Evolutionary conservation across 1,140 invertebrate genomes (phyloP).

Genomic region (Drosophila nikananu): DNA sequence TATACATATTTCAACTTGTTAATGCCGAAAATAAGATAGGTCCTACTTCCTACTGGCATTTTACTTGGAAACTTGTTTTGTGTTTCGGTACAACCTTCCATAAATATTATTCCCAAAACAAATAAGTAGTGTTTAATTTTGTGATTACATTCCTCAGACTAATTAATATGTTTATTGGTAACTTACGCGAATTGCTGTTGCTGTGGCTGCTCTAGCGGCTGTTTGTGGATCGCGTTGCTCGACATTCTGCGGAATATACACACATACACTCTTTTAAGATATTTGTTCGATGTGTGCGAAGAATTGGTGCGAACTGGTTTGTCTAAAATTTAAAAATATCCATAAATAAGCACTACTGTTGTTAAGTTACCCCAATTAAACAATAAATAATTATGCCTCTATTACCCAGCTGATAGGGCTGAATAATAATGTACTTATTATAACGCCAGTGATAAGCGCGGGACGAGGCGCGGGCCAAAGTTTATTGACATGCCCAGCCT

Average conservation of each 20-base stretch:
- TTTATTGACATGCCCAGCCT: conserved; percentile 49
- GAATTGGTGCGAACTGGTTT: conserved; percentile 48
- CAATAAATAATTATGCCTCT: conserved; percentile 25
- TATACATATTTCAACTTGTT: neutral
- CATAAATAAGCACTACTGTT: neutral
- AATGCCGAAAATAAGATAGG: neutral
- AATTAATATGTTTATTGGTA: conserved; percentile 52
- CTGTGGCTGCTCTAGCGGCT: conserved; percentile 54
- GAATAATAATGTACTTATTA: conserved; percentile 18
- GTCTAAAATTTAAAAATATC: conserved; percentile 21
- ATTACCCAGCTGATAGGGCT: conserved; percentile 23
- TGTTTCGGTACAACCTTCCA: neutral
- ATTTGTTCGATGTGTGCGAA: conserved; percentile 14
- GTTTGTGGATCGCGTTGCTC: conserved; percentile 22
- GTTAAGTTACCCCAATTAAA: conserved; percentile 18
- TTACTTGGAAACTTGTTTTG: neutral
- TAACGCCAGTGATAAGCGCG: conserved; percentile 21
- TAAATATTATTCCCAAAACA: conserved; percentile 7
- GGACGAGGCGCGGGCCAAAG: conserved; percentile 30
- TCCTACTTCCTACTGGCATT: too few species aligned
- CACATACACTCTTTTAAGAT: conserved; percentile 12
- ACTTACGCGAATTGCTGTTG: conserved; percentile 75
- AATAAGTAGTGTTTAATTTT: conserved; percentile 18
- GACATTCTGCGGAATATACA: conserved; percentile 54
- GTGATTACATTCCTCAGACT: conserved; percentile 33